A percentile compares a stretch with the other conserved stretches of the same genome.
Evolutionary conservation across 2,113 vertebrate genomes (phyloP).

Genomic region (Entomyzon cyanotis): DNA sequence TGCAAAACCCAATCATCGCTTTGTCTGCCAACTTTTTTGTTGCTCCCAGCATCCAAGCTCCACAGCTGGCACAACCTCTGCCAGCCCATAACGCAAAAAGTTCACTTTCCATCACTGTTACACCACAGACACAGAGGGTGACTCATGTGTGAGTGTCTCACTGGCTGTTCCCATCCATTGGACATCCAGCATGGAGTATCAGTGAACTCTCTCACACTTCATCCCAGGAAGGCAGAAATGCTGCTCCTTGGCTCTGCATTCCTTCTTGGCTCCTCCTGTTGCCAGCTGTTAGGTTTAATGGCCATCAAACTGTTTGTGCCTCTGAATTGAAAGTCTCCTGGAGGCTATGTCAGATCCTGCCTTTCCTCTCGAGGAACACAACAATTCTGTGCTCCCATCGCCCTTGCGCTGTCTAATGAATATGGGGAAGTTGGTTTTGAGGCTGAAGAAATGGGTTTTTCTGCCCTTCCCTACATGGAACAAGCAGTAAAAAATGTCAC

Average conservation of each 20-base stretch:
- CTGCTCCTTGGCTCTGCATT: constrained; percentile 45
- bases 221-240: constrained; percentile 38
- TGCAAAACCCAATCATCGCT: neutral
- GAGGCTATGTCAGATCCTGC: constrained; percentile 53
- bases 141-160: constrained; percentile 20
- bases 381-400: neutral
- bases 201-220: constrained; percentile 25
- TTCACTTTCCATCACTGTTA: constrained; percentile 57
- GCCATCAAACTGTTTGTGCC: constrained; percentile 59
- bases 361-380: constrained; percentile 42
- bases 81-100: neutral
- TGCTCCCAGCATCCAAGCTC: neutral
- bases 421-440: neutral
- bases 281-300: constrained; percentile 63
- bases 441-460: neutral
- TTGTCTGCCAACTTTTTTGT: neutral
- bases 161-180: neutral
- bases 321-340: constrained; percentile 62
- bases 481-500: neutral
- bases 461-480: neutral
- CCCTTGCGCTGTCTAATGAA: constrained; percentile 6
- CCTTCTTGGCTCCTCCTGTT: constrained; percentile 55
- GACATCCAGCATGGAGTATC: constrained; percentile 1
- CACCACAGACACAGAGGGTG: neutral
- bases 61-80: neutral